Base-by-base conservation (phyloP, 2,888 invertebrate genomes). In the Hoplodrina ambigua region DNA sequence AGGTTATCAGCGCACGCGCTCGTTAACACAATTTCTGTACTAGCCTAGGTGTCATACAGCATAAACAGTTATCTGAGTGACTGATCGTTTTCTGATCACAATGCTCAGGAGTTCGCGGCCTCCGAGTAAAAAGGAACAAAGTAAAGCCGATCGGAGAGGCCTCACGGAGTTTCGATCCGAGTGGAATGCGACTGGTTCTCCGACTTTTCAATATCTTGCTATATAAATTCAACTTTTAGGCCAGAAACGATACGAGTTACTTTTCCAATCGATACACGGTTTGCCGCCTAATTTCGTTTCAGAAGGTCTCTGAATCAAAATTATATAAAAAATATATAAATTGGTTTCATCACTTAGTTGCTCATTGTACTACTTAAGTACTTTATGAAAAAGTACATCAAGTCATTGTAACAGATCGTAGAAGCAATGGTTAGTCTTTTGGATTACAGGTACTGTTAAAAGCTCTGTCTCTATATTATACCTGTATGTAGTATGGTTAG, bases 1-100 rank as follows among this genome's bases (percentile, higher is more conserved):
- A 77, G 78, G 78, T 83, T 85, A 86, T 84, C 83, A 73, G 62
- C 68, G 72, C 80, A 76, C 61, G 75, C 72, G 77, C 81, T 80
- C 78, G 81, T 78, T 80, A 78, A 72, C 83, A 85, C 85, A 79
- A 83, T 84, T 85, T 84, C 82, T 82, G 79, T 75, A 53, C 70
- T 61, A 75, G 67, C 75, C 69, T 53, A 67, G 80, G 78, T 85
- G 70, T 72, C 75, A 76, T 44, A 78, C 70, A 65, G 66, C 62
- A 60, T 25, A 61, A 61, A 56, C 59, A 63, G 58, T 63, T 76
- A 62, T 63, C 69, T 15, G 62, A 61, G 25, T 78, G 60, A 67
- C 57, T 58, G 74, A 64, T 74, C 59, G 69, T 44, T 75, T 63
- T 57, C 50, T 57, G 56, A 79, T 64, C 56, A 46, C 52, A 61